Conservation (phyloP, 2,888 invertebrate species). For the Dascillus cervinus region DNA sequence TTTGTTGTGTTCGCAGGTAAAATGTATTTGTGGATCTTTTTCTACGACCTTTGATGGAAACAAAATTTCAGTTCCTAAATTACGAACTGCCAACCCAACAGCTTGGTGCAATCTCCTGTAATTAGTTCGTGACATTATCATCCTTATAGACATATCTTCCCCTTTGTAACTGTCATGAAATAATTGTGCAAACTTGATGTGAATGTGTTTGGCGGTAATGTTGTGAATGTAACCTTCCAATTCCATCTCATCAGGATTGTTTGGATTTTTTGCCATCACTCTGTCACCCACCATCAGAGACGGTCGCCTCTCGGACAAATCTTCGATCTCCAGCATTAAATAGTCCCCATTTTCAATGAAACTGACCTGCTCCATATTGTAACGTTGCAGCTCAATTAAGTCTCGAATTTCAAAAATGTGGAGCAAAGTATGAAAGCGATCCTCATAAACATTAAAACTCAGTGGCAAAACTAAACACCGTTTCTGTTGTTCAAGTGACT, state of each 20-base stretch:
- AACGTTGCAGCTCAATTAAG: too few relatives aligned
- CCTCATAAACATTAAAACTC: constrained; percentile 53
- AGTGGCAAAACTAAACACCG: constrained; percentile 49
- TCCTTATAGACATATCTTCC: constrained; percentile 69
- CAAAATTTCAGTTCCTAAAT: constrained; percentile 59
- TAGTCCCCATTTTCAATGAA: constrained; percentile 60
- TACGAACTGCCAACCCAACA: constrained; percentile 51
- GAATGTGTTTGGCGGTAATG: constrained; percentile 59
- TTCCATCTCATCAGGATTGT: too few relatives aligned
- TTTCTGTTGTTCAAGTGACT: constrained; percentile 36
- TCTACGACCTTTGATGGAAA: constrained; percentile 57
- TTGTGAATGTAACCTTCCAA: too few relatives aligned
- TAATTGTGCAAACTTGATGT: constrained; percentile 64
- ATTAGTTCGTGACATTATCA: constrained; percentile 55
- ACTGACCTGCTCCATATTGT: too few relatives aligned
- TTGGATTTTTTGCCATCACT: too few relatives aligned
- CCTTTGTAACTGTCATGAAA: constrained; percentile 72
- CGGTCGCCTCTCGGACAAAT: constrained; percentile 77
- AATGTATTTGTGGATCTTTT: too few relatives aligned
- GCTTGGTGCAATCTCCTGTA: constrained; percentile 70
- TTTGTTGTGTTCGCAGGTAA: too few relatives aligned
- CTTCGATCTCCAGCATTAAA: too few relatives aligned
- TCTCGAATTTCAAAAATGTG: too few relatives aligned
- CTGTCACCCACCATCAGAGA: constrained; percentile 75
- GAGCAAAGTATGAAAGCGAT: constrained; percentile 64